Percentiles rank a stretch among this genome's conserved stretches.
phyloP scores from a whole-genome alignment of 2,888 invertebrate genomes.

The Anaspis maculata region DNA sequence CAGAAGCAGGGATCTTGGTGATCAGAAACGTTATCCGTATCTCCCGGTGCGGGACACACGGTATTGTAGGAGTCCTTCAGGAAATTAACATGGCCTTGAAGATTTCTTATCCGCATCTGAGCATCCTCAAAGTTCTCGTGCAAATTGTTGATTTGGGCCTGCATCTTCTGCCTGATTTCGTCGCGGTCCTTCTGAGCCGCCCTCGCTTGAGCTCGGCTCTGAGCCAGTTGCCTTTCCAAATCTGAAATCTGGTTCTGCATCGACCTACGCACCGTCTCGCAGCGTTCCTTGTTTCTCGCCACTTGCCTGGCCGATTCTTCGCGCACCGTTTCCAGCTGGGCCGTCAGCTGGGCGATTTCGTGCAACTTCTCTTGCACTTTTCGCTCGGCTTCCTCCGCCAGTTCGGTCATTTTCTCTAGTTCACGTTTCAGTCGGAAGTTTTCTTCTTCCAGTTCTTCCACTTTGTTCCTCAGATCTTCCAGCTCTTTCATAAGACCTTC shows the following conservation, averaged over 20 bases:
- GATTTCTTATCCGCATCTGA: conserved; percentile 52
- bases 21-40: conserved; percentile 11
- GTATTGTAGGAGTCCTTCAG: conserved; percentile 44
- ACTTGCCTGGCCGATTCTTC: conserved; percentile 62
- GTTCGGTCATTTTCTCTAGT: conserved; percentile 50
- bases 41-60: conserved; percentile 21
- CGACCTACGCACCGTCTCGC: conserved; percentile 50
- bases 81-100: conserved; percentile 57
- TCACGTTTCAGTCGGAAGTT: conserved; percentile 35
- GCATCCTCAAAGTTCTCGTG: conserved; percentile 62
- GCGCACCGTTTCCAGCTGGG: conserved; percentile 56
- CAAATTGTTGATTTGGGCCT: conserved; percentile 56
- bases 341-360: conserved; percentile 56
- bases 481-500: conserved; percentile 34
- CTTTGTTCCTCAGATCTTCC: conserved; percentile 28
- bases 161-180: conserved; percentile 62
- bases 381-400: conserved; percentile 50
- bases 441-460: conserved; percentile 33
- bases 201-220: conserved; percentile 54
- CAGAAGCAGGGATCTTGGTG: conserved; percentile 31
- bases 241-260: conserved; percentile 61
- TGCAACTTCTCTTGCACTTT: conserved; percentile 59
- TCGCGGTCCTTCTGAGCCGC: conserved; percentile 61
- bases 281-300: conserved; percentile 56
- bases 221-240: conserved; percentile 58